A percentile compares a stretch with the other conserved stretches of the same genome.
These are phyloP conservation scores for Halictus quadricinctus DNA, from an alignment of 2,888 invertebrate species.

Conservation along the genomic window DNA sequence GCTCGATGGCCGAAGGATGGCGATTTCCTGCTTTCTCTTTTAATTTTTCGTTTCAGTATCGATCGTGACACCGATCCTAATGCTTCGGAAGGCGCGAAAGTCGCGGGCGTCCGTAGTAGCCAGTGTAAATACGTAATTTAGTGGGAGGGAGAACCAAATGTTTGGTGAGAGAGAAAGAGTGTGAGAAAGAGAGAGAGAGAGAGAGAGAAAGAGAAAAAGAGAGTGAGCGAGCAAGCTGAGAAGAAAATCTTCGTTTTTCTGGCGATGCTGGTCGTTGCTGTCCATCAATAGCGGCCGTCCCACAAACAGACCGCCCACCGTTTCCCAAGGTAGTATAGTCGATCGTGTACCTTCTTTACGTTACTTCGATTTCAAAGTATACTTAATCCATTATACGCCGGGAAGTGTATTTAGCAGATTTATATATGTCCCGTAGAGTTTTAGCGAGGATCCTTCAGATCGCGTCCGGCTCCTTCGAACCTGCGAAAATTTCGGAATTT, in stretches of 20 bases:
- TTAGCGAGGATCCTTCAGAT: constrained; percentile 50
- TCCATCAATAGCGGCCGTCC: constrained; percentile 80
- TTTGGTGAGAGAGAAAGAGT: constrained; percentile 38
- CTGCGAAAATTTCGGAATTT: neutral
- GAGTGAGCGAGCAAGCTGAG: constrained; percentile 46
- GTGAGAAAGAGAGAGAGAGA: constrained; percentile 34
- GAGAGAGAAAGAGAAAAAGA: constrained; percentile 9
- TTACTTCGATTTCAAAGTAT: constrained; percentile 70
- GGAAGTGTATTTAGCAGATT: constrained; percentile 64
- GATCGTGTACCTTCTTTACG: constrained; percentile 72
- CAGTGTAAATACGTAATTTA: constrained; percentile 69
- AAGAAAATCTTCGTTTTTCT: constrained; percentile 70
- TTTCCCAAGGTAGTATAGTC: constrained; percentile 71
- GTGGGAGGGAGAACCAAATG: constrained; percentile 68
- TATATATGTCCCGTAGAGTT: constrained; percentile 57
- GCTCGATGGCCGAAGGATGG: too few species aligned
- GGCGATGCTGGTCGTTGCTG: constrained; percentile 82
- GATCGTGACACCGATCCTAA: neutral
- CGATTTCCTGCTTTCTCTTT: neutral
- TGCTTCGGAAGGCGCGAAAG: constrained; percentile 26
- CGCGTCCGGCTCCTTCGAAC: constrained; percentile 32
- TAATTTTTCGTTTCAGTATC: neutral
- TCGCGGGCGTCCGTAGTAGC: constrained; percentile 58
- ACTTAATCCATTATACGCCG: constrained; percentile 67
- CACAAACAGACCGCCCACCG: constrained; percentile 72